Conservation (phyloP, 2,113 vertebrate species). For the Rhagologus leucostigma region DNA sequence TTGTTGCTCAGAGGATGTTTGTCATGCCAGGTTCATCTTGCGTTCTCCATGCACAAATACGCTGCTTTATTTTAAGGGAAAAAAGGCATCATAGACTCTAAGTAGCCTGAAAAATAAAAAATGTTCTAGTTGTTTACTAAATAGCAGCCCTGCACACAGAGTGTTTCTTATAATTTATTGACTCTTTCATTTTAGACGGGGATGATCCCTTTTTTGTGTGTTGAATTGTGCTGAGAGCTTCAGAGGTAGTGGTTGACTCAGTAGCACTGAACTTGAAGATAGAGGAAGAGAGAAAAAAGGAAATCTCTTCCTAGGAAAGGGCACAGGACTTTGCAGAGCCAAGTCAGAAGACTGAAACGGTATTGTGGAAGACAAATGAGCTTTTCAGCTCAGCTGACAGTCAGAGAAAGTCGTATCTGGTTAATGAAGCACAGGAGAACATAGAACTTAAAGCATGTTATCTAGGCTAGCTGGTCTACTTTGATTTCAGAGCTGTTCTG, state of each 20-base stretch:
- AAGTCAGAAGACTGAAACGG: background rate
- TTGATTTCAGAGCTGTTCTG: background rate
- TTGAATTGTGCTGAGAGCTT: background rate
- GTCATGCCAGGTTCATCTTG: background rate
- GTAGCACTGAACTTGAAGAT: background rate
- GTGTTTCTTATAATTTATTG: background rate
- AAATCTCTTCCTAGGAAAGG: background rate
- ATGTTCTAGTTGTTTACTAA: background rate
- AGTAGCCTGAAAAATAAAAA: background rate
- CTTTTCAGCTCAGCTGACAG: background rate
- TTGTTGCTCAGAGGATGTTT: background rate
- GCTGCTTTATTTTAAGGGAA: background rate
- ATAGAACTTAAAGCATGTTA: background rate
- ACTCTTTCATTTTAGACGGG: background rate
- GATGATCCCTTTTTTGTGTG: background rate
- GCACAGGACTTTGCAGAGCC: background rate
- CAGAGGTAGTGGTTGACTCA: background rate
- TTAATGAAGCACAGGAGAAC: background rate
- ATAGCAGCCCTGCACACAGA: background rate
- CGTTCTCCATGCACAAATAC: background rate
- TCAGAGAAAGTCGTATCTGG: background rate
- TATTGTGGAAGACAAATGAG: background rate
- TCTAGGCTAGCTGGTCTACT: background rate
- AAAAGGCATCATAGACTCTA: background rate
- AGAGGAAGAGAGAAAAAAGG: background rate